A percentile compares a stretch with the other conserved stretches of the same genome.
These are phyloP conservation scores for Seriola dumerili DNA, from an alignment of 2,113 vertebrate species.

Conservation along the genomic window DNA sequence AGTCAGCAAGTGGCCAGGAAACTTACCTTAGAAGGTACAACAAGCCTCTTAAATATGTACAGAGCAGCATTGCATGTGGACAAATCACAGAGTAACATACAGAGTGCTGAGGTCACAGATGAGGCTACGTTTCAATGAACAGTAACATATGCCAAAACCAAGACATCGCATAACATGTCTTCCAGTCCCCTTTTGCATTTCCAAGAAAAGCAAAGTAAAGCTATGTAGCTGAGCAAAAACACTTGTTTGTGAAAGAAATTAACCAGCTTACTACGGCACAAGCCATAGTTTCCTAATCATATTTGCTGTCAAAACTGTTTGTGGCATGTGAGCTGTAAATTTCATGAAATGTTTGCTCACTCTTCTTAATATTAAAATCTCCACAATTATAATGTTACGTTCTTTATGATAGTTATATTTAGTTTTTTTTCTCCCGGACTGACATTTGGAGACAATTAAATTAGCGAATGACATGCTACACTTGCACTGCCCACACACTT, in stretches of 20 bases:
- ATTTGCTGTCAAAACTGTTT: conserved; percentile 23
- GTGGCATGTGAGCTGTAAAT: background rate
- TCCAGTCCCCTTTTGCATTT: background rate
- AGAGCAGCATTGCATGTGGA: background rate
- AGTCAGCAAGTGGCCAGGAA: conserved; percentile 4
- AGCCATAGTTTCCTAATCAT: conserved; percentile 33
- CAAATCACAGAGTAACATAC: background rate
- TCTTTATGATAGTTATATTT: background rate
- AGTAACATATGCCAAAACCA: background rate
- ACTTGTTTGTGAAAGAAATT: background rate
- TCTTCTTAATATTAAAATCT: background rate
- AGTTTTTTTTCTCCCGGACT: background rate
- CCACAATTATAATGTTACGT: background rate
- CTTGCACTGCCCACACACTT: conserved; percentile 45
- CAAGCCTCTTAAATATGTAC: background rate
- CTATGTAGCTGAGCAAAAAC: background rate
- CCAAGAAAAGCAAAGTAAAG: conserved; percentile 1
- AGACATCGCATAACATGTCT: background rate
- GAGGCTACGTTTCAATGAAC: background rate
- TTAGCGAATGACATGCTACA: conserved; percentile 38
- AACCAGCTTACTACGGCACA: background rate
- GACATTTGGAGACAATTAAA: conserved; percentile 48
- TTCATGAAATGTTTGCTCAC: conserved; percentile 15
- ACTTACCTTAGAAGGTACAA: background rate
- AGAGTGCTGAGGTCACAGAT: too few relatives aligned